Evolutionary conservation across 2,113 vertebrate genomes (phyloP).

Genomic region (Mirounga angustirostris): DNA sequence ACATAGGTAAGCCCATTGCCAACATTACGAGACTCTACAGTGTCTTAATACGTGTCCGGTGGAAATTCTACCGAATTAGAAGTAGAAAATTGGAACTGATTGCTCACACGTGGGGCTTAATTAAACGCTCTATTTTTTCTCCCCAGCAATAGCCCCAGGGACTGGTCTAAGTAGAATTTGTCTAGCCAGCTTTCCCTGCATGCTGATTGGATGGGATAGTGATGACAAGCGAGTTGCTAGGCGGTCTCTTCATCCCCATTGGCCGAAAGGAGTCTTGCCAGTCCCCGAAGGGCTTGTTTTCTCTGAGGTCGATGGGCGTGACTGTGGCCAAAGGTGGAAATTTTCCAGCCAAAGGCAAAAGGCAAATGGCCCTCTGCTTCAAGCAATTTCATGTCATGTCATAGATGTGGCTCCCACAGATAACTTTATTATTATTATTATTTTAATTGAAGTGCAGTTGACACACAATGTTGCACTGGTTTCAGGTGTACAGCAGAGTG

Average conservation of each 20-base stretch:
- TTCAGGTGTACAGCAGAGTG: not conserved
- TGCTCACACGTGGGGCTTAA: not conserved
- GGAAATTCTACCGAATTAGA: not conserved
- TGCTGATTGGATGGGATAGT: not conserved
- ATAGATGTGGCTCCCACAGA: not conserved
- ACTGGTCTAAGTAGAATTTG: too few species aligned
- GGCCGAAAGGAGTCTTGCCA: not conserved
- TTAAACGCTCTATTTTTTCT: conserved; percentile 37
- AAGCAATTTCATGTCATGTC: not conserved
- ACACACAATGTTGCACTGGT: not conserved
- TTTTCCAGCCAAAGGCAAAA: not conserved
- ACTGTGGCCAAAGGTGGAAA: not conserved
- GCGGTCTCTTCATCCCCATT: not conserved
- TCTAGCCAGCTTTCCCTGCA: not conserved
- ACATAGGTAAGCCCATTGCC: not conserved
- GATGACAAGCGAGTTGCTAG: not conserved
- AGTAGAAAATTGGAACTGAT: conserved; percentile 25
- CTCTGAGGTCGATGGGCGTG: not conserved
- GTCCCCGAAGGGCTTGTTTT: not conserved
- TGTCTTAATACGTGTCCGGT: not conserved
- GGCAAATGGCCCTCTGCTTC: not conserved
- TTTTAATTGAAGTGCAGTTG: not conserved
- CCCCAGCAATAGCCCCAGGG: not conserved
- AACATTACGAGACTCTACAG: not conserved
- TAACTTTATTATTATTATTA: not conserved